phyloP scores from a whole-genome alignment of 1,140 invertebrate genomes.

The Carcinoscorpius rotundicauda region DNA sequence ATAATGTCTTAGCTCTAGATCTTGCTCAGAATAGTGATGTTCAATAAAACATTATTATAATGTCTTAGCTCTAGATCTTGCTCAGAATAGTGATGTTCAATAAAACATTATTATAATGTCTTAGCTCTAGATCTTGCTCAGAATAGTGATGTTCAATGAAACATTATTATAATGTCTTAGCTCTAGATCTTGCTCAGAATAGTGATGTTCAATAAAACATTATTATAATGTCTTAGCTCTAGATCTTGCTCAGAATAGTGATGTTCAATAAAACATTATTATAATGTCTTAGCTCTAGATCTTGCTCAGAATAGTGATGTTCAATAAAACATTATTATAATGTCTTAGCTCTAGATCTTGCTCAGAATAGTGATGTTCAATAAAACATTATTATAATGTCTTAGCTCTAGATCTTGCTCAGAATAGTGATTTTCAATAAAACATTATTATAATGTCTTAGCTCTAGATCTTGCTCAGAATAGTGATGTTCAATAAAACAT shows the following conservation, averaged over 20 bases:
- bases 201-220: conserved; percentile 72
- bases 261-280: too few species aligned
- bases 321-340: too few species aligned
- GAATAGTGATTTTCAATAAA: conserved; percentile 70
- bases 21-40: conserved; percentile 67
- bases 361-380: conserved; percentile 68
- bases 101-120: too few species aligned
- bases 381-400: too few species aligned
- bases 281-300: conserved; percentile 59
- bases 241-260: conserved; percentile 64
- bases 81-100: conserved; percentile 68
- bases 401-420: conserved; percentile 74
- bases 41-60: too few species aligned
- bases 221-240: conserved; percentile 53
- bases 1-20: conserved; percentile 59
- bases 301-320: conserved; percentile 67
- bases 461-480: conserved; percentile 70
- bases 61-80: conserved; percentile 68
- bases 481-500: conserved; percentile 76
- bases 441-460: too few species aligned
- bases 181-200: conserved; percentile 70
- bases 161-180: conserved; percentile 47
- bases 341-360: conserved; percentile 68
- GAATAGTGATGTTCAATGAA: conserved; percentile 70
- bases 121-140: conserved; percentile 74